A percentile compares a stretch with the other conserved stretches of the same genome.
Evolutionary conservation across 2,888 invertebrate genomes (phyloP).

Genomic region (Nomada hirtipes): DNA sequence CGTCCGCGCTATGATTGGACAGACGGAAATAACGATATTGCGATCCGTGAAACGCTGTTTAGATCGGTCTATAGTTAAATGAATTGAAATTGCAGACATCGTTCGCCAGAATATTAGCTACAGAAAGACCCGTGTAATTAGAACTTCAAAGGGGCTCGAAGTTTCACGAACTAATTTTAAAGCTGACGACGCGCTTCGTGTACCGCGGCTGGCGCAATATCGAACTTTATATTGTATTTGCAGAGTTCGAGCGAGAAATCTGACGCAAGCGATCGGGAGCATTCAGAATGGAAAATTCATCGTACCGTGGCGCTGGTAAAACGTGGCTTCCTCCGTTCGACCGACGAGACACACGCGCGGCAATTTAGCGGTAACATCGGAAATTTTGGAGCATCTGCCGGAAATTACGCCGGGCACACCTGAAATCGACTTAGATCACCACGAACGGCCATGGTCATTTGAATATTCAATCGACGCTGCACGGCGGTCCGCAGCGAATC

Average conservation of each 20-base stretch:
- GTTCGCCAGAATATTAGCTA: neutral
- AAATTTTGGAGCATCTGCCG: conserved; percentile 39
- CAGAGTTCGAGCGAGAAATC: neutral
- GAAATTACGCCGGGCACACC: conserved; percentile 28
- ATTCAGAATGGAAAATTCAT: conserved; percentile 28
- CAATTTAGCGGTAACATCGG: conserved; percentile 14
- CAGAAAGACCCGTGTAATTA: neutral
- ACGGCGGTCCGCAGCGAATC: conserved; percentile 19
- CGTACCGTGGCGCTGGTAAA: neutral
- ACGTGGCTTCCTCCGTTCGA: neutral
- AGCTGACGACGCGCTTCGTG: neutral
- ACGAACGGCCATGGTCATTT: conserved; percentile 9
- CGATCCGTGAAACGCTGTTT: neutral
- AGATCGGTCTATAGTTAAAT: neutral
- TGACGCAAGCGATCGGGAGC: neutral
- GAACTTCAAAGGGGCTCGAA: neutral
- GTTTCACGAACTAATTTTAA: neutral
- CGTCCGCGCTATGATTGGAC: neutral
- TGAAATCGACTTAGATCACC: conserved; percentile 29
- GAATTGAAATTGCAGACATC: neutral
- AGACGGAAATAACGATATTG: neutral
- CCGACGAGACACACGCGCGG: neutral
- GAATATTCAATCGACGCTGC: conserved; percentile 51
- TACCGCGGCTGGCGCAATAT: neutral
- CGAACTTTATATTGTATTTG: neutral